Base-by-base conservation (phyloP, 2,797 vertebrate species). In the Epinephelus malabaricus region DNA sequence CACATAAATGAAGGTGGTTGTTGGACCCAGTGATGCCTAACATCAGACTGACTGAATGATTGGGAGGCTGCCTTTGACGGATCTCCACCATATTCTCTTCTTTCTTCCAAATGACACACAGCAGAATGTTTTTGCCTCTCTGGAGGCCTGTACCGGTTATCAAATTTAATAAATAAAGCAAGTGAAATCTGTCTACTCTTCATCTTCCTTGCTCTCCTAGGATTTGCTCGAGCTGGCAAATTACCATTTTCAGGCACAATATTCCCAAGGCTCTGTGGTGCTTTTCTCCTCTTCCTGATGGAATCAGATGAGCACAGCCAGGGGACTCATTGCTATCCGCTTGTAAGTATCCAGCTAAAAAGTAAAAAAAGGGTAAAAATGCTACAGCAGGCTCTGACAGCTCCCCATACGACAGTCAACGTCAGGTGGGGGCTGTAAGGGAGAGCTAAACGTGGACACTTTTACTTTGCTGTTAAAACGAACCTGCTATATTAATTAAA, bases 151-250 rank as follows among this genome's bases (percentile, higher is more conserved):
- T 93, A 94, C 86, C 83, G 90, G 87, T 95, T 95, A 94, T 94
- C 87, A 93, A 94, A 94, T 95, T 93, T 94, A 95, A 95, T 95
- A 95, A 95, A 95, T 95, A 94, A 94, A 94, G 90, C 82, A 76
- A 92, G 88, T 91, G 92, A 94, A 95, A 94, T 93, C 92, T 94
- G 94, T 94, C 95, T 92, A 90, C 91, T 94, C 93, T 92, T 95
- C 92, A 95, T 95, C 92, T 93, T 85, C 65, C 54, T 69, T 76
- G 73, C 84, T 93, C 94, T 94, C 95, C 40, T n/a, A 92, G 92
- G 93, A 93, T 89, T 95, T 92, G 86, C 90, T 89, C 75, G 75
- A 90, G 92, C 91, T 94, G 90, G 91, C 87, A 93, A 90, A 94
- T 95, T 94, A 94, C 90, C 92, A 94, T 95, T 95, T 94, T 89